These are phyloP conservation scores for Heteromurus nitidus DNA, from an alignment of 2,888 invertebrate species.

Conservation along the genomic window DNA sequence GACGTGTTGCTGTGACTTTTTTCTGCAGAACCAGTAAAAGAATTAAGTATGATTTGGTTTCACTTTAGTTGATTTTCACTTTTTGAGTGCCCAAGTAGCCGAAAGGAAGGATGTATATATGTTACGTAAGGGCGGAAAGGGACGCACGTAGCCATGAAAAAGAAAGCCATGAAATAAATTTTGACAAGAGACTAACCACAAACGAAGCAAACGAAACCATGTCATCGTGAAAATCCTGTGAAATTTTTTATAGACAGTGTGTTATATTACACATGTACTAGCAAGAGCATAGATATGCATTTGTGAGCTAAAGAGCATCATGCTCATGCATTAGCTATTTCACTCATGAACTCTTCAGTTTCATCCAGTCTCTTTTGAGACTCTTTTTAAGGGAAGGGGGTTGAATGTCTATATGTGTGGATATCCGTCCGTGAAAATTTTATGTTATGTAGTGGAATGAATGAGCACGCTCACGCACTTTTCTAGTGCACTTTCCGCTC, in stretches of 20 bases:
- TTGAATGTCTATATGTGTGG: background rate
- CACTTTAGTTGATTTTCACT: too few species aligned
- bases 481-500: too few species aligned
- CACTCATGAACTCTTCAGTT: conserved; percentile 33
- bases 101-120: background rate
- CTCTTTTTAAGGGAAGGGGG: background rate
- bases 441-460: conserved; percentile 53
- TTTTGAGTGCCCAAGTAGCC: background rate
- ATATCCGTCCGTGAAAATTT: conserved; percentile 33
- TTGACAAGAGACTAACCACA: conserved; percentile 63
- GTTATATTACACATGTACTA: too few species aligned
- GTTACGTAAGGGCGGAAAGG: conserved; percentile 5
- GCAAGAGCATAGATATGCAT: background rate
- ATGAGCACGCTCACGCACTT: conserved; percentile 22
- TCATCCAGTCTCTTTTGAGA: background rate
- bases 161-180: conserved; percentile 57
- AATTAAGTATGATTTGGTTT: conserved; percentile 46
- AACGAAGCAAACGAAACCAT: conserved; percentile 64
- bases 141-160: conserved; percentile 12
- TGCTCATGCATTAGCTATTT: conserved; percentile 30
- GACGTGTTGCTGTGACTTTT: too few species aligned
- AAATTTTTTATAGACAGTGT: background rate
- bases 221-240: conserved; percentile 59
- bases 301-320: background rate
- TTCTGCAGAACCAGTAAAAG: conserved; percentile 2